These are phyloP conservation scores for Calcarius lapponicus DNA, from an alignment of 2,797 vertebrate species.

Conservation along the genomic window DNA sequence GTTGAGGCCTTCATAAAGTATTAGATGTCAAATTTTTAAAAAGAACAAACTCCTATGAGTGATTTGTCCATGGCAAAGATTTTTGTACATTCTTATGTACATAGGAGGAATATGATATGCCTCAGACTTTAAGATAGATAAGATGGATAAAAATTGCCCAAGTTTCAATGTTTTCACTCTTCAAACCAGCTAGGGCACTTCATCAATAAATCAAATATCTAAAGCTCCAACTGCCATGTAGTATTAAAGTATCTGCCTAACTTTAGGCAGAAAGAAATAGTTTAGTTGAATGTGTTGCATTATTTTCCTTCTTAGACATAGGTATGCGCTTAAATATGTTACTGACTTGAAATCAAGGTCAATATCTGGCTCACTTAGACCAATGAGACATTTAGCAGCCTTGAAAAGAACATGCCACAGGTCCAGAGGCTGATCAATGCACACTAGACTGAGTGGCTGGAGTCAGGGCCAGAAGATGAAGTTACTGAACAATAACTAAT, in stretches of 20 bases:
- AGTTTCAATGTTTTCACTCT: background rate
- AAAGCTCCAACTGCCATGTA: background rate
- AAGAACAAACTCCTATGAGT: background rate
- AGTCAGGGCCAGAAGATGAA: constrained; percentile 45
- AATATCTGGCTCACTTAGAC: background rate
- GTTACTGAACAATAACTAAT: constrained; percentile 57
- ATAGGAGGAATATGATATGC: background rate
- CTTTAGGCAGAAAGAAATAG: background rate
- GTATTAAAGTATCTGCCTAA: background rate
- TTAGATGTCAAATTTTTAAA: background rate
- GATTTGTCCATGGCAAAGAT: background rate
- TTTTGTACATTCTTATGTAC: background rate
- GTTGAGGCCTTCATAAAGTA: background rate
- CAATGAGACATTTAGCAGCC: background rate
- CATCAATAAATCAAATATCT: background rate
- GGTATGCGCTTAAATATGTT: background rate
- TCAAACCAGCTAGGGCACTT: background rate
- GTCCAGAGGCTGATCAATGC: constrained; percentile 33
- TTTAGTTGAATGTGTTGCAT: background rate
- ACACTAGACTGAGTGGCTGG: constrained; percentile 12
- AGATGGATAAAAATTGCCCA: background rate
- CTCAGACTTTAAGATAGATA: background rate
- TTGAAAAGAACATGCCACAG: background rate
- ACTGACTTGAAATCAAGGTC: background rate
- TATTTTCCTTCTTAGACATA: background rate